These are phyloP conservation scores for Syndactyla subalaris DNA, from an alignment of 2,797 vertebrate genomes.

Conservation along the genomic window DNA sequence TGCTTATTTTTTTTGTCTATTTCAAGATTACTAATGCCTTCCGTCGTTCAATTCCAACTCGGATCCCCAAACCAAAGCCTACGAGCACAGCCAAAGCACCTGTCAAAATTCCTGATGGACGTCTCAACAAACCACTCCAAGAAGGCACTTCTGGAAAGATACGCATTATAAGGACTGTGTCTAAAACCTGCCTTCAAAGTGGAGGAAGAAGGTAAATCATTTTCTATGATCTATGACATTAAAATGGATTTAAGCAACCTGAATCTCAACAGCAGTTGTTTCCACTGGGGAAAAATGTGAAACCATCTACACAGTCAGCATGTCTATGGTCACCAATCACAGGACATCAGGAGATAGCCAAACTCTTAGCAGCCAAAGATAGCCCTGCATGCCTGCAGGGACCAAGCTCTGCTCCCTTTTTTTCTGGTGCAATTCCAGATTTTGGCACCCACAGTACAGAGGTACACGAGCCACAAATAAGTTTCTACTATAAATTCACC, in stretches of 20 bases:
- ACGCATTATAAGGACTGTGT: conserved; percentile 66
- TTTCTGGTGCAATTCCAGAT: neutral
- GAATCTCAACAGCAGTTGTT: neutral
- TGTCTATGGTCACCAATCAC: neutral
- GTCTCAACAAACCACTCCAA: conserved; percentile 56
- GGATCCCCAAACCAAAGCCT: conserved; percentile 90
- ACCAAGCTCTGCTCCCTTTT: neutral
- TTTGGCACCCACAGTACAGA: neutral
- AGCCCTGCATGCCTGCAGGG: neutral
- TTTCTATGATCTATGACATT: neutral
- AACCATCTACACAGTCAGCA: neutral
- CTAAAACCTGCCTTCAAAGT: conserved; percentile 70
- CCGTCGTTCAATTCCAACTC: conserved; percentile 81
- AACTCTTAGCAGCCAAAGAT: neutral
- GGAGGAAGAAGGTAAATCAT: conserved; percentile 74
- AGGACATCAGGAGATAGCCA: neutral
- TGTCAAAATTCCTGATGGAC: conserved; percentile 38
- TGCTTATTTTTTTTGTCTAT: conserved; percentile 46
- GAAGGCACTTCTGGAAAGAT: conserved; percentile 65
- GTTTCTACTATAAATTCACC: neutral
- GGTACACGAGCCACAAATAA: neutral
- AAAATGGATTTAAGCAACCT: neutral
- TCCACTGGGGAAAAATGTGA: neutral
- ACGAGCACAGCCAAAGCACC: conserved; percentile 75
- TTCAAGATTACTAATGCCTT: conserved; percentile 86